Base-by-base conservation (phyloP, 2,888 invertebrate genomes). In the Sarcophaga caerulescens region DNA sequence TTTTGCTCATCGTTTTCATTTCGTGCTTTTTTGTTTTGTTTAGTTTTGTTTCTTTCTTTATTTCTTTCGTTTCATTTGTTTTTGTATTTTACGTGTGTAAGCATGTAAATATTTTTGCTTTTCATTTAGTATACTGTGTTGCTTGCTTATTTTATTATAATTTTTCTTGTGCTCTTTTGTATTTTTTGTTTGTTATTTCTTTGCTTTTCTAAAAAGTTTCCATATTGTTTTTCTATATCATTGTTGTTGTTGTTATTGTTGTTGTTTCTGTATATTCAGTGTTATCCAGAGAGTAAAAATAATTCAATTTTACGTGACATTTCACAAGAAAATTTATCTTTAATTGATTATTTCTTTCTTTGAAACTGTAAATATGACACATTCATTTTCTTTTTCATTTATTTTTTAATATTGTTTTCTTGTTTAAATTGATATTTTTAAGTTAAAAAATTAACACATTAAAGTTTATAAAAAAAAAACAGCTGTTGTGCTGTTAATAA, bases 301-400 rank as follows among this genome's bases (percentile, higher is more conserved):
- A 88, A 89, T 87, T 71, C 84, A 85, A 85, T 79, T 81, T 75
- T 80, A 62, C 85, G 35, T 79, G 87, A 73, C 84, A 87, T 87
- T 85, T 82, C 85, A 81, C 88, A 89, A 88, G 90, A 89, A 88
- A 60, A 65, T 59, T 71, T 70, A 70, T 71, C 60, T 25, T 59
- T 12, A 52, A 17, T 52, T 52, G 52, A 52, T 52, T 52, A 52
- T 52, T 52, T 52, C 17, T 52, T 17, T 52, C 12, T 52, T 52
- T 52, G 14, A 2, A 14, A 14, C 4, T 52, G 90, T 89, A 90
- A 88, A 90, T 52, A 52, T 52, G 52, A 52, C 52, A 52, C 52
- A 52, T 52, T 52, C 17, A 52, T 17, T 52, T 14, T 52, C 14
- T 14, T 52, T 52, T 52, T 14, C 1, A 4, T 47, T 47, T 17